A percentile compares a stretch with the other conserved stretches of the same genome.
Conservation (phyloP, 2,113 vertebrate genomes). For the Felis chaus region DNA sequence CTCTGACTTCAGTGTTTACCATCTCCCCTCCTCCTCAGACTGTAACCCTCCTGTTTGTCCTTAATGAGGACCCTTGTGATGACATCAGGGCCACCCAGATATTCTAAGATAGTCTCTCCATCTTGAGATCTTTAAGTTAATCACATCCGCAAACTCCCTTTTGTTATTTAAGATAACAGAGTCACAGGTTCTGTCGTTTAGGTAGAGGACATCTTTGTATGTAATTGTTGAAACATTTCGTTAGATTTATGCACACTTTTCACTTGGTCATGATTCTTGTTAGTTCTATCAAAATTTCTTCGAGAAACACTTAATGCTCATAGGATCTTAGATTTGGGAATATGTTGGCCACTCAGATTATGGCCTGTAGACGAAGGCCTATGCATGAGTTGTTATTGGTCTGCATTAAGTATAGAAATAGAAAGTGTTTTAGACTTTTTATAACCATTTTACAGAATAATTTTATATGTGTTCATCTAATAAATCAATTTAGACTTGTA, state of each 20-base stretch:
- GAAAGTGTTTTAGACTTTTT: background rate
- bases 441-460: background rate
- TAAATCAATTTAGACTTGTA: background rate
- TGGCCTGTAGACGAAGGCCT: background rate
- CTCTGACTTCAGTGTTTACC: background rate
- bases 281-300: background rate
- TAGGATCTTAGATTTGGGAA: background rate
- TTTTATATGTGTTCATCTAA: background rate
- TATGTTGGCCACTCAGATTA: background rate
- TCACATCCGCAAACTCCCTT: background rate
- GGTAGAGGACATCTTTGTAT: background rate
- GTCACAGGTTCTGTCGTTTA: background rate
- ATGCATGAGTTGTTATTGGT: background rate
- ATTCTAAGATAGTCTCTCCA: background rate
- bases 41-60: background rate
- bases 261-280: background rate
- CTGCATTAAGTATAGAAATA: background rate
- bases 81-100: background rate
- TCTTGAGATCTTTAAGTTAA: background rate
- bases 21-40: background rate
- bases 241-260: background rate
- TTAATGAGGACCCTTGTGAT: background rate
- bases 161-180: background rate
- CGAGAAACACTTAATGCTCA: background rate
- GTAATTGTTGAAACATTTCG: background rate